Evolutionary conservation across 2,113 vertebrate species (phyloP), one percentile per base, ranked within the genome.

Genomic region (Cyanoramphus novaezelandiae): DNA sequence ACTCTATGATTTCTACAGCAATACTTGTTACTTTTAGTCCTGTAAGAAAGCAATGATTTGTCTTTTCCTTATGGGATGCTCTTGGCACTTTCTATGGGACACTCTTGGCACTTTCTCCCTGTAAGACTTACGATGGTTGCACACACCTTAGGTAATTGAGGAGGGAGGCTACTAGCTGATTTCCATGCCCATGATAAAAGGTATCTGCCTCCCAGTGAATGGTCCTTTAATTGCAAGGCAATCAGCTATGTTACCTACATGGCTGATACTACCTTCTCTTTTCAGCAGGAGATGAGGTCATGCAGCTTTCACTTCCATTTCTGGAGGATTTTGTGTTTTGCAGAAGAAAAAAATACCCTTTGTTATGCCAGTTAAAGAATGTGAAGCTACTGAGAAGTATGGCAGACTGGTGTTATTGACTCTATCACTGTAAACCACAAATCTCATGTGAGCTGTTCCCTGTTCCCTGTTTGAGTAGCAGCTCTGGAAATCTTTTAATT

Each of bases 221-320:
- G 49, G 69, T 76, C 83, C 75, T 92, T 76, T 89, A 94, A 75
- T 53, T 91, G 33, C 65, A 94, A 94, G 55, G 31, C 88, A 91
- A 92, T 84, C 90, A 96, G 82, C 69, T 96, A 29, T 37, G 29
- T 62, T 82, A 95, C 55, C 82, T 88, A 39, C 55, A n/a, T 71
- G 91, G 75, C 69, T 71, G 90, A 91, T 67, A 43, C 31, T 85
- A 60, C 63, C 43, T 90, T 95, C 67, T 93, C 47, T 67, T 77
- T 72, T 69, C 65, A 46, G 47, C 77, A 63, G 60, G 19, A 74
- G 72, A 93, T 82, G 67, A 63, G 80, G n/a, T 93, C 75, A 71
- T 52, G 72, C 90, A 71, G 62, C 64, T 95, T 80, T 62, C 31
- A 78, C 68, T 94, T 92, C 35, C 35, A 12, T 86, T 94, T 95